Evolutionary conservation across 2,113 vertebrate species (phyloP), one percentile per base, ranked within the genome.

Genomic region (Mormoops blainvillei): DNA sequence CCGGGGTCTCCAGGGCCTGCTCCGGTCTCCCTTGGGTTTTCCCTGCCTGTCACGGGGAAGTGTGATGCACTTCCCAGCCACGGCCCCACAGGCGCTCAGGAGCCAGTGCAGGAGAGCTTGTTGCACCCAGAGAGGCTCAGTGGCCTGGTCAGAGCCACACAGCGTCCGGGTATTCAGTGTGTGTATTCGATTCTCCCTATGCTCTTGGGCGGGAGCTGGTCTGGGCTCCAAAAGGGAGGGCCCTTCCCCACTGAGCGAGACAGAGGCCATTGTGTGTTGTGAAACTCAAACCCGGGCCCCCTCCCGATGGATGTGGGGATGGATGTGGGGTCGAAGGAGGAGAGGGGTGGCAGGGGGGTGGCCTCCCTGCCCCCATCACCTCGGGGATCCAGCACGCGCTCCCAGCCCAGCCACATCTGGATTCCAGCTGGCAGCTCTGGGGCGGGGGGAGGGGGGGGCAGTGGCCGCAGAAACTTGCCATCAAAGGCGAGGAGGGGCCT

Each of bases 251-350:
- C 89, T 15, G 87, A 26, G 89, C 3, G 0, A 83, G 87, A 97
- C 96, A 97, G 95, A 92, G 92, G 87, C 84, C 81, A 52, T 87
- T 95, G 94, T 96, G 73, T 95, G 63, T 41, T 24, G 20, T 43
- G 92, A 96, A 97, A 89, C 84, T 58, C 54, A 58, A 95, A 67
- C 5, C 85, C 6, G 0, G 7, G 65, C 78, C 68, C 52, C 70
- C 73, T 73, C 45, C 0, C 0, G 54, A 10, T 15, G 50, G 90
- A 78, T 11, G 45, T 36, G 82, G 24, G 90, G 54, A 10, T 15
- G 50, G 90, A 78, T 11, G 45, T 36, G 82, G 24, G 90, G 68
- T 54, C 1, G 0, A 8, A 2, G 4, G 38, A 94, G 83, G 61
- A 14, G 18, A 63, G 16, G 45, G 45, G 9, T 13, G 38, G 20